These are phyloP conservation scores for Porites evermanni DNA, from an alignment of 92 coral and sea anemone species.

Conservation along the genomic window DNA sequence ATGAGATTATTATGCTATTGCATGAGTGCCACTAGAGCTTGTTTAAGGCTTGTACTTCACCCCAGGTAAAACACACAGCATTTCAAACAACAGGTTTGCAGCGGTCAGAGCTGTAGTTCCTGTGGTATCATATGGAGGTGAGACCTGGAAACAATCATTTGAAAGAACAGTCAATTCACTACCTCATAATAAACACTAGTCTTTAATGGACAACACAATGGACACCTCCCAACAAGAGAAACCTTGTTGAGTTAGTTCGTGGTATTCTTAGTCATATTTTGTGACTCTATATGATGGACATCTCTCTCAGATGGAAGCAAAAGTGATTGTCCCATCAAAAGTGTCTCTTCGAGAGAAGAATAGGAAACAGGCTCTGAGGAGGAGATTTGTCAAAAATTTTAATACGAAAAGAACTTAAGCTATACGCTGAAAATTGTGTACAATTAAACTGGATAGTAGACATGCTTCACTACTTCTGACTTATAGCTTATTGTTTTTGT, in stretches of 20 bases:
- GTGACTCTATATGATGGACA: no score
- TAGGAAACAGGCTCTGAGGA: no score
- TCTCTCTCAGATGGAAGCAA: no score
- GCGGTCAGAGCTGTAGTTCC: slow-evolving; percentile 78
- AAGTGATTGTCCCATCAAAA: no score
- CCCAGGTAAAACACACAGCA: slow-evolving; percentile 82
- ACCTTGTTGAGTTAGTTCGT: no score
- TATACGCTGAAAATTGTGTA: no score
- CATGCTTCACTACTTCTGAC: no score
- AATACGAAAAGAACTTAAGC: no score
- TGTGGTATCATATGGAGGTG: slow-evolving; percentile 79
- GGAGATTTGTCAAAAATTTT: no score
- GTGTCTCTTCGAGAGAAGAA: no score
- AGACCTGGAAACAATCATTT: slow-evolving; percentile 56
- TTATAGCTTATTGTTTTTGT: neutral
- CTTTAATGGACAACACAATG: neutral
- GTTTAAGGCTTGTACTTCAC: slow-evolving; percentile 34
- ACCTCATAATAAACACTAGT: neutral
- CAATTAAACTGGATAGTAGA: no score
- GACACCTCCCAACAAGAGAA: neutral
- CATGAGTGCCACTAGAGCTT: neutral
- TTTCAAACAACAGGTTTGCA: slow-evolving; percentile 81
- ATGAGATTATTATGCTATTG: neutral
- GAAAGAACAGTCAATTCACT: neutral
- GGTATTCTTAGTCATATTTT: no score